Percentiles rank a stretch among this genome's conserved stretches.
Conservation (phyloP, 2,113 vertebrate genomes). For the Tonatia bakeri region DNA sequence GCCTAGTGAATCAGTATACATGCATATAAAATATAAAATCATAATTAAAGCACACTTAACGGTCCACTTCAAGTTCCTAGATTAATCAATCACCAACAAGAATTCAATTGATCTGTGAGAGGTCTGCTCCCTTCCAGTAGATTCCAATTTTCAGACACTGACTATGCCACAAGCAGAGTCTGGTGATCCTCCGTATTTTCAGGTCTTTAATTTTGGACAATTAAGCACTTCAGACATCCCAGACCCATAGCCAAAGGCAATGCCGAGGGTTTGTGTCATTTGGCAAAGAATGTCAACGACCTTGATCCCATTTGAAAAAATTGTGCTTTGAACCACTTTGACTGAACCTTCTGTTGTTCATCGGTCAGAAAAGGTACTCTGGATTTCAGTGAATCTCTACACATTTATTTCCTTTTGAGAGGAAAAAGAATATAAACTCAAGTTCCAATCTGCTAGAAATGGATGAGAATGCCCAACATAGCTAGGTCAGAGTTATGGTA, state of each 20-base stretch:
- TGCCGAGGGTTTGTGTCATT: background rate
- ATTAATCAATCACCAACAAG: background rate
- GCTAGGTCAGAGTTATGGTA: background rate
- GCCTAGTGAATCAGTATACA: background rate
- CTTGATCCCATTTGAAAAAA: constrained; percentile 36
- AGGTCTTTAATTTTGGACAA: background rate
- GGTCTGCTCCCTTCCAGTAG: background rate
- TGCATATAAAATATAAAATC: background rate
- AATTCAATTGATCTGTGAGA: background rate
- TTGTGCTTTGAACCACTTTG: constrained; percentile 9
- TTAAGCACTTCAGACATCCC: background rate
- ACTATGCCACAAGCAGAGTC: background rate
- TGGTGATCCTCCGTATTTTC: background rate
- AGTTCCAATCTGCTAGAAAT: constrained; percentile 2
- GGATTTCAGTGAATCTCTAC: background rate
- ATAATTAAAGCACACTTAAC: background rate
- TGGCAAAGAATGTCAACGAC: background rate
- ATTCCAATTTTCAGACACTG: background rate
- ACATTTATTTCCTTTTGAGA: constrained; percentile 25
- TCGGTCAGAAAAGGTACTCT: constrained; percentile 15
- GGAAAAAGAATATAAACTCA: background rate
- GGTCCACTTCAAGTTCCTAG: background rate
- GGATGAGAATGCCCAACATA: background rate
- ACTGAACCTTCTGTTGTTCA: background rate
- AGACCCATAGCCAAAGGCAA: background rate